phyloP scores from a whole-genome alignment of 2,888 invertebrate genomes.

The Siphlonurus alternatus region DNA sequence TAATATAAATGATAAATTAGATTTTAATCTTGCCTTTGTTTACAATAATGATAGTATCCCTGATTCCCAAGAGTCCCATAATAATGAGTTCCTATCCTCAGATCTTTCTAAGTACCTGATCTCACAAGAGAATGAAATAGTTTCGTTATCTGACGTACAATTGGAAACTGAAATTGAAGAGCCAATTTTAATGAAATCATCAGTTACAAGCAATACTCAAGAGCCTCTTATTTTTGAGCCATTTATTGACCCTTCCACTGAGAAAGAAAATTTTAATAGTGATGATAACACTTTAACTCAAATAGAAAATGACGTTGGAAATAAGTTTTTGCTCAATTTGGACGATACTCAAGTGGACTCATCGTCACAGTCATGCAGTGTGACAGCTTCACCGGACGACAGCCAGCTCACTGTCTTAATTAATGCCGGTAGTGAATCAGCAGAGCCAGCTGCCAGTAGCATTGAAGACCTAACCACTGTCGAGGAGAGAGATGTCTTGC shows the following conservation, averaged over 20 bases:
- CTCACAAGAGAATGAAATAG: neutral
- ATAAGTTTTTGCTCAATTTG: neutral
- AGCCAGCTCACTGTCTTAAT: neutral
- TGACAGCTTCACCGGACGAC: neutral
- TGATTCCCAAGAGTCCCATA: neutral
- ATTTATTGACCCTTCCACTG: neutral
- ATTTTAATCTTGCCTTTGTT: neutral
- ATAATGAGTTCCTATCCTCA: neutral
- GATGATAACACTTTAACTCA: no score
- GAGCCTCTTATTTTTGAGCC: neutral
- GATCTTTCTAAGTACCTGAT: slow-evolving; percentile 1
- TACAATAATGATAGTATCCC: neutral
- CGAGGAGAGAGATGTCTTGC: neutral
- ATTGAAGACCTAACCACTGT: no score
- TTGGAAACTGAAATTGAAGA: no score
- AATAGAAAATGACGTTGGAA: no score
- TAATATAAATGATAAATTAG: neutral
- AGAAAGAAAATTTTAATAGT: no score
- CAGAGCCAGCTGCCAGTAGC: neutral
- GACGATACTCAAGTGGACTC: neutral
- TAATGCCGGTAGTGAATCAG: neutral
- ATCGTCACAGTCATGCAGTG: neutral
- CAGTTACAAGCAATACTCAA: neutral
- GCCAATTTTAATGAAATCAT: neutral
- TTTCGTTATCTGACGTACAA: neutral